A percentile compares a stretch with the other conserved stretches of the same genome.
phyloP scores from a whole-genome alignment of 2,113 vertebrate genomes.

The Lamprologus tigripictilis region DNA sequence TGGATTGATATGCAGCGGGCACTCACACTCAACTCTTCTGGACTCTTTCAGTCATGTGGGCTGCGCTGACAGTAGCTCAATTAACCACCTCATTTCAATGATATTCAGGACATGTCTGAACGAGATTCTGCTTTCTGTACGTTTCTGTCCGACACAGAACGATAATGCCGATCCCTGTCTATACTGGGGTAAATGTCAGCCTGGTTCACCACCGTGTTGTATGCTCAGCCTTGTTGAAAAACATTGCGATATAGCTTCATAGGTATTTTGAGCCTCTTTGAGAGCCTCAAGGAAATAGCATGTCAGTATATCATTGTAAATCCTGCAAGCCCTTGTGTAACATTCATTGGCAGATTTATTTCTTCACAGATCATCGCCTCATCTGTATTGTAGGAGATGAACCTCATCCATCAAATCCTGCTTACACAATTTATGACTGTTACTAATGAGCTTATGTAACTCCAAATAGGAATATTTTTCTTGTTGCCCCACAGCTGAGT shows the following conservation, averaged over 20 bases:
- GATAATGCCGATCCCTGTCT: neutral
- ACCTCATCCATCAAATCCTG: neutral
- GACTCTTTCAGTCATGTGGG: neutral
- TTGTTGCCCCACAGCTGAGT: conserved; percentile 1
- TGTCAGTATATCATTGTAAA: neutral
- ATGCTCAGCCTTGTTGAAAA: neutral
- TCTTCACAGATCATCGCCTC: conserved; percentile 27
- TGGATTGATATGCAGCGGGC: neutral
- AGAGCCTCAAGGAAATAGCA: neutral
- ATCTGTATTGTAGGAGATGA: neutral
- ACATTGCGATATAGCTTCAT: neutral
- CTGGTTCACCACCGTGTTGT: neutral
- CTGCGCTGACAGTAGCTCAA: neutral
- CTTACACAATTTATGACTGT: conserved; percentile 4
- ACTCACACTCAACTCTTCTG: neutral
- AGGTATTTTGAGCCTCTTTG: neutral
- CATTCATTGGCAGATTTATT: neutral
- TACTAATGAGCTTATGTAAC: conserved; percentile 45
- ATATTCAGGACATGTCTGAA: neutral
- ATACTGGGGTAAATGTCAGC: neutral
- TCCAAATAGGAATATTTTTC: conserved; percentile 33
- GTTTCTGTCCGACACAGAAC: neutral
- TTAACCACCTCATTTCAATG: conserved; percentile 17
- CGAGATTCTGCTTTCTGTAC: neutral
- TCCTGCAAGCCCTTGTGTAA: neutral